phyloP scores from a whole-genome alignment of 2,113 vertebrate species.

The Xerus inauris region DNA sequence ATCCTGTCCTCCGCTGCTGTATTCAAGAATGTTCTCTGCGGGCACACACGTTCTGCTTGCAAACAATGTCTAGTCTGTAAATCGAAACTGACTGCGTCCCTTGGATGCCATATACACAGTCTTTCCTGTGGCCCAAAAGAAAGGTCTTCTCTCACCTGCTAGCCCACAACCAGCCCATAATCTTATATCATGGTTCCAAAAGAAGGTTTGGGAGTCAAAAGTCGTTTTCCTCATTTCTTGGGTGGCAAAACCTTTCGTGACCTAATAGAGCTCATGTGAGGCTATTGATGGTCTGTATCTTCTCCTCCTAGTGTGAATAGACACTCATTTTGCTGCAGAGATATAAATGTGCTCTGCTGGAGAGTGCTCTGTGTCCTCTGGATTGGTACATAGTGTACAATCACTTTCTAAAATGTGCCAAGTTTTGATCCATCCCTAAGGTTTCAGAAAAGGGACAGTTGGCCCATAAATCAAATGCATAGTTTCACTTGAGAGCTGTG shows the following conservation, averaged over 20 bases:
- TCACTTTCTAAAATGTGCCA: background rate
- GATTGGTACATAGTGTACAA: accelerated
- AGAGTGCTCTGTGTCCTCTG: background rate
- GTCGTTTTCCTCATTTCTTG: background rate
- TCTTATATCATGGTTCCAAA: background rate
- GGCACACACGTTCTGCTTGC: accelerated
- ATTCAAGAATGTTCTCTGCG: background rate
- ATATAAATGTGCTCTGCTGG: accelerated
- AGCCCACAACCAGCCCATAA: accelerated
- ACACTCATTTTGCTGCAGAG: background rate
- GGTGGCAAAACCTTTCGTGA: background rate
- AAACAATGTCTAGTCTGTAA: background rate
- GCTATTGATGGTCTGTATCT: background rate
- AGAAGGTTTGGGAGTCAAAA: background rate
- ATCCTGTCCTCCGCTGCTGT: background rate
- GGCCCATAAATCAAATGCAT: accelerated
- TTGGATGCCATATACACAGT: accelerated
- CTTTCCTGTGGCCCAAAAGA: background rate
- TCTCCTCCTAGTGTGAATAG: no score
- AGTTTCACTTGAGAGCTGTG: accelerated
- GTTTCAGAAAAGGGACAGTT: background rate
- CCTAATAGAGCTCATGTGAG: accelerated
- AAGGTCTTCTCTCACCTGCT: background rate
- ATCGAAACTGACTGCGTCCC: accelerated
- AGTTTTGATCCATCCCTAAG: background rate